phyloP scores from a whole-genome alignment of 2,797 vertebrate species.

The Megalops cyprinoides region DNA sequence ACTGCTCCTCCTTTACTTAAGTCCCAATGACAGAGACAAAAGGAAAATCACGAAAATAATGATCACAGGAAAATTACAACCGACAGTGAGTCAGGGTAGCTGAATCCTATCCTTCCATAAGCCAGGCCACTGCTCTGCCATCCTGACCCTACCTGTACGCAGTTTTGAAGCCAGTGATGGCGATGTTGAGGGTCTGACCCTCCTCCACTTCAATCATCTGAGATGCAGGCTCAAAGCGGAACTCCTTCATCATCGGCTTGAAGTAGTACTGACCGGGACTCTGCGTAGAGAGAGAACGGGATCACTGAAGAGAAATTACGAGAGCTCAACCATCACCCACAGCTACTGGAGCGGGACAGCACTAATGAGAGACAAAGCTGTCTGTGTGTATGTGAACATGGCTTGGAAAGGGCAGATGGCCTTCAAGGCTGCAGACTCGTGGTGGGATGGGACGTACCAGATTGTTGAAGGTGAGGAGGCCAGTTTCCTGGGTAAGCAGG shows the following conservation, averaged over 20 bases:
- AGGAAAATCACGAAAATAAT: background rate
- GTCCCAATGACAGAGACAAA: background rate
- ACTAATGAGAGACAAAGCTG: background rate
- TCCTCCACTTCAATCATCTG: constrained; percentile 98
- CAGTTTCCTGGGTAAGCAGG: constrained; percentile 92
- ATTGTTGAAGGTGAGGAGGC: constrained; percentile 92
- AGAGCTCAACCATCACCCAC: background rate
- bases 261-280: constrained; percentile 98
- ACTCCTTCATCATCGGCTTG: constrained; percentile 99
- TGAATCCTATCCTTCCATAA: background rate
- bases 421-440: background rate
- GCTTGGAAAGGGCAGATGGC: background rate
- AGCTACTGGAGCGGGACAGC: too few relatives aligned
- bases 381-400: background rate
- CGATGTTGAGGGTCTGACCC: constrained; percentile 89
- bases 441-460: constrained; percentile 73
- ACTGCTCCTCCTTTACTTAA: background rate
- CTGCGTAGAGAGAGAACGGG: constrained; percentile 61
- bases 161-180: constrained; percentile 89
- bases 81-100: too few relatives aligned
- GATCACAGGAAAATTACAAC: too few relatives aligned
- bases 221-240: constrained; percentile 93
- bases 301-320: background rate
- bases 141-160: constrained; percentile 85
- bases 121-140: background rate